phyloP scores from a whole-genome alignment of 2,888 invertebrate species.

The Atrina japonica region DNA sequence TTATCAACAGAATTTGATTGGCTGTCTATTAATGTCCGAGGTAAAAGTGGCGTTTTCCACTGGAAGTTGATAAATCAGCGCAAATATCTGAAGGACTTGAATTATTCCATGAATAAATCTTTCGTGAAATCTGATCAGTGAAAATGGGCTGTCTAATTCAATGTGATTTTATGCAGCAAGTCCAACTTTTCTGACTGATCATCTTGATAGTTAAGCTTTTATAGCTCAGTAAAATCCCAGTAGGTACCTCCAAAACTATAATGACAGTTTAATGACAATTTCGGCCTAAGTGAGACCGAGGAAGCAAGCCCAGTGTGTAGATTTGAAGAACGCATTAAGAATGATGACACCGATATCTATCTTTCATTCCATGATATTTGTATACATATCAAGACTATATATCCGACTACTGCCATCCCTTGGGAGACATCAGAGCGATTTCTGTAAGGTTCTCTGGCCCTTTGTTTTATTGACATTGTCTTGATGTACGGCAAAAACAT shows the following conservation, averaged over 20 bases:
- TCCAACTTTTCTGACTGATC: too few relatives aligned
- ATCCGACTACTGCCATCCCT: conserved; percentile 53
- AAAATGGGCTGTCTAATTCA: too few relatives aligned
- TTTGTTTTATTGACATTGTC: conserved; percentile 33
- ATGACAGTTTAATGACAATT: conserved; percentile 25
- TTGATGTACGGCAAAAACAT: conserved; percentile 29
- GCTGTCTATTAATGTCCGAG: too few relatives aligned
- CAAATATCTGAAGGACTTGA: too few relatives aligned
- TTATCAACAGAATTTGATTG: too few relatives aligned
- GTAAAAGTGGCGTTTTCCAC: too few relatives aligned
- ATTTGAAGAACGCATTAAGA: conserved; percentile 57
- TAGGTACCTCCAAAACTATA: conserved; percentile 11
- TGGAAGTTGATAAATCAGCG: too few relatives aligned
- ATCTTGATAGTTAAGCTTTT: not conserved
- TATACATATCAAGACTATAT: conserved; percentile 43
- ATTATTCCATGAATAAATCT: not conserved
- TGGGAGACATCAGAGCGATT: conserved; percentile 37
- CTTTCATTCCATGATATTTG: conserved; percentile 32
- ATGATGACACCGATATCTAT: conserved; percentile 52
- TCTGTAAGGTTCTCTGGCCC: conserved; percentile 16
- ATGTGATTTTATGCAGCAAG: too few relatives aligned
- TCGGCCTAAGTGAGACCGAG: conserved; percentile 16
- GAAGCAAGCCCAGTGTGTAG: not conserved
- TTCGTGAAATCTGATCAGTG: not conserved
- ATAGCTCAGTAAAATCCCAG: conserved; percentile 2